These are phyloP conservation scores for Drosophila ambigua DNA, from an alignment of 1,140 invertebrate genomes.

Conservation along the genomic window DNA sequence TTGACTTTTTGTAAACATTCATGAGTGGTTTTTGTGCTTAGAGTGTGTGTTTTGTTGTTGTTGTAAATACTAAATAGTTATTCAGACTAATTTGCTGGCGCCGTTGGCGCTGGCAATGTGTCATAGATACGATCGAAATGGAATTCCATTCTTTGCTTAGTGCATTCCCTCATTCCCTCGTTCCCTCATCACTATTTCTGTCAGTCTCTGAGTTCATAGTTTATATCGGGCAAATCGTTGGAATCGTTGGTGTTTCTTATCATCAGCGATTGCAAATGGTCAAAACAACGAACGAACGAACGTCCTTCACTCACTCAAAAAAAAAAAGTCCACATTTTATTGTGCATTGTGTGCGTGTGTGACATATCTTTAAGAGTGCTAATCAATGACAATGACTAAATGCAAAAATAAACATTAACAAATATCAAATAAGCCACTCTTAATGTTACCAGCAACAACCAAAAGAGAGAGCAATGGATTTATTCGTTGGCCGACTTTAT, in stretches of 20 bases:
- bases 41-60: constrained; percentile 21
- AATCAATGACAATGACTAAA: constrained; percentile 72
- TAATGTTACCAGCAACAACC: no score
- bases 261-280: constrained; percentile 28
- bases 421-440: constrained; percentile 63
- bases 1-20: constrained; percentile 42
- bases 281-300: constrained; percentile 30
- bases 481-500: no score
- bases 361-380: constrained; percentile 58
- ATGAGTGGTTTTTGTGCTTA: constrained; percentile 61
- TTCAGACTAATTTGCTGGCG: constrained; percentile 44
- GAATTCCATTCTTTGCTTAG: constrained; percentile 14
- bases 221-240: constrained; percentile 29
- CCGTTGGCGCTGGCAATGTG: constrained; percentile 39
- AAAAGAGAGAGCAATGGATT: no score
- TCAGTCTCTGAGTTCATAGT: constrained; percentile 35
- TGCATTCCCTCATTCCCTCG: constrained; percentile 11
- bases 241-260: constrained; percentile 16
- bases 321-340: background rate
- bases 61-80: constrained; percentile 12
- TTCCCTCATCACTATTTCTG: background rate
- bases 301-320: constrained; percentile 39
- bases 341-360: background rate
- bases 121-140: constrained; percentile 22
- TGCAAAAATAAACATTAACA: constrained; percentile 81